Conservation (phyloP, 2,888 invertebrate species). For the Orthosia incerta region DNA sequence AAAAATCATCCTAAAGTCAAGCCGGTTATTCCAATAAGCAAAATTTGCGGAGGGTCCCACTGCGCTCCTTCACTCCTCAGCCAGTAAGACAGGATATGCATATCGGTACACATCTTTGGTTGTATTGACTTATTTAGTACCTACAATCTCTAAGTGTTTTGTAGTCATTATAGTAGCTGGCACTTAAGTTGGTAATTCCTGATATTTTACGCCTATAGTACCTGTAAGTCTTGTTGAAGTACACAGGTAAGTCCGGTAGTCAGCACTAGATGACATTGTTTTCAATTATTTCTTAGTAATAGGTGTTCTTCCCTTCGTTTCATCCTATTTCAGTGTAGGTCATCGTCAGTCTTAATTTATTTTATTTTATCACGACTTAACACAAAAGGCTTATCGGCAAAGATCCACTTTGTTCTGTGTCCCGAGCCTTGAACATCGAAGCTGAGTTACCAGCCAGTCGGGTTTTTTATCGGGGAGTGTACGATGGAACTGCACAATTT, state of each 20-base stretch:
- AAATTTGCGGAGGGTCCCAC: not conserved
- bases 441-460: too few relatives aligned
- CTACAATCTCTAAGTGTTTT: not conserved
- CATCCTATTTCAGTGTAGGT: not conserved
- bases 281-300: not conserved
- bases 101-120: not conserved
- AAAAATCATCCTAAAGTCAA: not conserved
- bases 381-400: too few relatives aligned
- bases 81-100: not conserved
- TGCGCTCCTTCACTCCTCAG: not conserved
- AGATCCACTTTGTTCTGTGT: too few relatives aligned
- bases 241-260: not conserved
- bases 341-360: not conserved
- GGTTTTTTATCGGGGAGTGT: too few relatives aligned
- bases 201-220: not conserved
- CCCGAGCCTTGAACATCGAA: too few relatives aligned
- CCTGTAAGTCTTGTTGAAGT: not conserved
- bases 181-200: not conserved
- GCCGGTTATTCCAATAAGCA: not conserved
- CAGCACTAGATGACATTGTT: not conserved
- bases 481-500: too few relatives aligned
- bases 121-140: not conserved
- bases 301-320: not conserved
- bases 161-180: not conserved
- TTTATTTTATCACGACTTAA: too few relatives aligned